Base-by-base conservation (phyloP, 2,797 vertebrate species). In the Macropus fuliginosus region DNA sequence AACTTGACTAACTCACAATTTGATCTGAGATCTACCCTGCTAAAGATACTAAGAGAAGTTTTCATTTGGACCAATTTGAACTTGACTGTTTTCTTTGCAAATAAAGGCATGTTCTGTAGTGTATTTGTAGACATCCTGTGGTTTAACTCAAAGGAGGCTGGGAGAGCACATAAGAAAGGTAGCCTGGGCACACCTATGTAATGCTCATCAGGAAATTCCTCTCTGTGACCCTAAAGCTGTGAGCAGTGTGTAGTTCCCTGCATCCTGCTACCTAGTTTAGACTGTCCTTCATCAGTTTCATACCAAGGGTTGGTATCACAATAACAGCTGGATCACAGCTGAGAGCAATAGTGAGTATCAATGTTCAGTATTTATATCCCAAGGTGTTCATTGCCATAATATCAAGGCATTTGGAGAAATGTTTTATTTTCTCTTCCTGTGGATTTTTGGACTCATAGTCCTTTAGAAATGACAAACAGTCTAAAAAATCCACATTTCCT, bases 181-280 rank as follows among this genome's bases (percentile, higher is more conserved):
- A 62, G 11, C 54, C n/a, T 91, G 12, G 4, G 62, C 56, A 90
- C 52, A 40, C 28, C 2, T 28, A 28, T 34, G n/a, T 94, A 29
- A 46, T 21, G 50, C 96, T 95, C 62, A 56, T n/a, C 13, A n/a
- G 91, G 14, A 92, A 93, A 95, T 94, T 91, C 52, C 55, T 50
- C 24, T 55, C 50, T 50, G 21, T 90, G 54, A 93, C 12, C n/a
- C 27, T 52, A 92, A 46, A 21, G 13, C 46, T 91, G 56, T 5
- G 56, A 55, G 92, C 56, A 55, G 18, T 8, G 18, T 74, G 40
- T 10, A 11, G 40, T 18, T 87, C 24, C 74, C 10, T 56, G 10
- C 56, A 10, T 92, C 40, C 50, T 93, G 27, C 28, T 91, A 24
- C 92, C 40, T 24, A 28, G 74, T 11, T 46, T 50, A 14, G 21